Percentiles rank a stretch among this genome's conserved stretches.
Conservation (phyloP, 2,113 vertebrate species). For the Jaculus jaculus region DNA sequence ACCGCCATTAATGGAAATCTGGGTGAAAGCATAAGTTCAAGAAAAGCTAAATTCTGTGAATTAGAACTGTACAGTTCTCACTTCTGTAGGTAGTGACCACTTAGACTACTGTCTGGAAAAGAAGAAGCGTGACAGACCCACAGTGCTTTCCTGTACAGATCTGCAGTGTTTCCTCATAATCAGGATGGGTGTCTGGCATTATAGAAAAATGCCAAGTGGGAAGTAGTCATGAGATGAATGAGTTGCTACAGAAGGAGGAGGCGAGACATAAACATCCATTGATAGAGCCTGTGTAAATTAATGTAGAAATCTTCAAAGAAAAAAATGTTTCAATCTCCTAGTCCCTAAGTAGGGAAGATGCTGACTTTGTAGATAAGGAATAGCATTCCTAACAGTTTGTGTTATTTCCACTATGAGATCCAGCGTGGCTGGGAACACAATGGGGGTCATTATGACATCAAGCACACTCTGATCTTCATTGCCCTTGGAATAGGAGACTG, state of each 20-base stretch:
- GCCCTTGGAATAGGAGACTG: background rate
- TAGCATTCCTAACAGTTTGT: background rate
- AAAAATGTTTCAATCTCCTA: background rate
- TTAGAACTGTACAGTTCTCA: background rate
- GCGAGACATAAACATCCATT: background rate
- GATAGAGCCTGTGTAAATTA: background rate
- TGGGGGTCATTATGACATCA: background rate
- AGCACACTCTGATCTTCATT: background rate
- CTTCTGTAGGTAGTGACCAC: background rate
- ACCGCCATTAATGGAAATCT: background rate
- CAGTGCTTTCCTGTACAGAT: no score
- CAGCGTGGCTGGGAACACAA: background rate
- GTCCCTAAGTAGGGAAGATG: background rate
- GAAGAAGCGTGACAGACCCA: background rate
- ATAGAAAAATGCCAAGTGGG: background rate
- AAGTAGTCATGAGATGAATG: background rate
- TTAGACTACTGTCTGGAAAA: background rate
- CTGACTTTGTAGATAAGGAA: background rate
- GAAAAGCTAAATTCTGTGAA: background rate
- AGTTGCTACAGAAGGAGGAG: background rate
- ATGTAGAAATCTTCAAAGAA: constrained; percentile 16
- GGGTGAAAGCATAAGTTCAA: background rate
- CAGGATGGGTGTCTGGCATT: background rate
- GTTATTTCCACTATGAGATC: background rate
- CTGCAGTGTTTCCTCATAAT: background rate